Conservation (phyloP, 2,113 vertebrate species). For the Astur gentilis region DNA sequence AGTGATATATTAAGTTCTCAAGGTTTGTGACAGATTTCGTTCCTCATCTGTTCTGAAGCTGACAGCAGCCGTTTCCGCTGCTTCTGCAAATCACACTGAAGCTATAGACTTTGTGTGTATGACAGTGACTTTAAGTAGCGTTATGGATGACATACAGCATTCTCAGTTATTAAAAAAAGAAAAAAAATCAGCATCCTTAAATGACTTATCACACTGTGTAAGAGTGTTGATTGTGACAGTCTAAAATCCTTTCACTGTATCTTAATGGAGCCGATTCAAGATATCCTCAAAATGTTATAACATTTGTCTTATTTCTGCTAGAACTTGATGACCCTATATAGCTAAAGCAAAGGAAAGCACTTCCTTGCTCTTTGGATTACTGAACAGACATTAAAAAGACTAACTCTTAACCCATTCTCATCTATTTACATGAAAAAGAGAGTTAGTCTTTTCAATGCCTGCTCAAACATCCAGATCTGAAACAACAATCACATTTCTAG, state of each 20-base stretch:
- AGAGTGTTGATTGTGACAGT: neutral
- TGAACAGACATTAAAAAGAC: too few species aligned
- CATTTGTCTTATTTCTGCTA: neutral
- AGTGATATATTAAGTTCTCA: slow-evolving; percentile 74
- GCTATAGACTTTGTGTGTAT: neutral
- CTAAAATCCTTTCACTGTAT: neutral
- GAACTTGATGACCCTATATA: neutral
- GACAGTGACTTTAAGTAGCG: slow-evolving; percentile 15
- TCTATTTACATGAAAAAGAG: neutral
- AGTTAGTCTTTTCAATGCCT: neutral
- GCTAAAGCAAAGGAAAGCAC: neutral
- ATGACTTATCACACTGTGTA: neutral
- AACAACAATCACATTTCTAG: neutral
- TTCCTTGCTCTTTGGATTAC: neutral
- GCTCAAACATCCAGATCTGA: accelerated
- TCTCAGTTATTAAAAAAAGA: neutral
- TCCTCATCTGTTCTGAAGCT: slow-evolving; percentile 51
- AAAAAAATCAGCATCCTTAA: neutral
- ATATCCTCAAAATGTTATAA: neutral
- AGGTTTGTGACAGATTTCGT: slow-evolving; percentile 61
- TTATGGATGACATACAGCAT: neutral
- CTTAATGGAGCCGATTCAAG: neutral
- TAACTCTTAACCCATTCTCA: neutral
- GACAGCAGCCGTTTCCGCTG: slow-evolving; percentile 38
- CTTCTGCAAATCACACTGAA: slow-evolving; percentile 25